Evolutionary conservation across 2,888 invertebrate genomes (phyloP), one percentile per base, ranked within the genome.

Genomic region (Acronicta leporina): DNA sequence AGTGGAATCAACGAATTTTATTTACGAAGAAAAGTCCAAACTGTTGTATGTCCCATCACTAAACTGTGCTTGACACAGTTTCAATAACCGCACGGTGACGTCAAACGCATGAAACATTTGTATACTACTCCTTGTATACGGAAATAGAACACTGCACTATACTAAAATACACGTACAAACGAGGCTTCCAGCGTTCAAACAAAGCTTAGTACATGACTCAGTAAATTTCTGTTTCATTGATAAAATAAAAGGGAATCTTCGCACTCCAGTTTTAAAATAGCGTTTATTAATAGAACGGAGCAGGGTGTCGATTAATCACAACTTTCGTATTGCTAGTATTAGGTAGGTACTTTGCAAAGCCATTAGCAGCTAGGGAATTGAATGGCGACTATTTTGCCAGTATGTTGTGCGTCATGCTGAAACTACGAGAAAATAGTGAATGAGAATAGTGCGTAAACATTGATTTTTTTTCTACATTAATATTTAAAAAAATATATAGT

Each of bases 21-120:
- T 25, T 40, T 20, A 30, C 30, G 14, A 25, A 10, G 40, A 27
- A 41, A 27, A 7, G 5, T 7, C 25, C n/a, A n/a, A n/a, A 33
- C 16, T 1, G 13, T 27, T 15, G 41, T 63, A 51, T 48, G 15
- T 58, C 14, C 0, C 11, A 25, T 41, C 40, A 56, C 33, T 40
- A 55, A 59, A 13, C 50, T 30, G 45, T 35, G n/a, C n/a, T 46
- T 63, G 68, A 64, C 63, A 72, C 68, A 48, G 40, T 63, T 61
- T 64, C 55, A 56, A 56, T 72, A 68, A 58, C 57, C 55, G 38
- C 40, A 25, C n/a, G n/a, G n/a, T 62, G 73, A 64, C 73, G 68
- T 73, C 64, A 59, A 45, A 52, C 41, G 45, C n/a, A n/a, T n/a
- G n/a, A n/a, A n/a, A 50, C 8, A 42, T 46, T 33, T 49, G 35